Conservation (phyloP, 1,140 invertebrate species). For the Listronotus oregonensis region DNA sequence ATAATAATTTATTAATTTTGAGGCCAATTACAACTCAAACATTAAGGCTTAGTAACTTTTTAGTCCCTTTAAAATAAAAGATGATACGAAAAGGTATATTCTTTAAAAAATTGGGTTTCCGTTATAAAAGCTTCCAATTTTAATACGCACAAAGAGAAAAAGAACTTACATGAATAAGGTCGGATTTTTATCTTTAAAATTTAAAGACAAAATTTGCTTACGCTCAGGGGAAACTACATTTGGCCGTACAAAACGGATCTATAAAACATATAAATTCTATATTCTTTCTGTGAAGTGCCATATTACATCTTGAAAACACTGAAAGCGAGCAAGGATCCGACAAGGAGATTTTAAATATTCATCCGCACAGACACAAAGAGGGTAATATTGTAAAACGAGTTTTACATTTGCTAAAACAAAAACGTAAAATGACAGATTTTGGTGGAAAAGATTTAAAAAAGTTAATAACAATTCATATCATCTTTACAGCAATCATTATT, state of each 20-base stretch:
- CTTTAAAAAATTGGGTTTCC: conserved; percentile 18
- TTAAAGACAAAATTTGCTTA: conserved; percentile 38
- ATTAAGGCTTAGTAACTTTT: too few species aligned
- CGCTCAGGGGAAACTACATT: conserved; percentile 43
- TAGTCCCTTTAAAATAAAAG: too few species aligned
- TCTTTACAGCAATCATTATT: not conserved
- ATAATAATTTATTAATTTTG: too few species aligned
- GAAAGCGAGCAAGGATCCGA: conserved; percentile 46
- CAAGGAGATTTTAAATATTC: conserved; percentile 54
- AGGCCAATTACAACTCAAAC: too few species aligned
- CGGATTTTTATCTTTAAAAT: conserved; percentile 36
- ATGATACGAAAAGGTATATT: not conserved
- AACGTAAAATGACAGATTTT: conserved; percentile 12
- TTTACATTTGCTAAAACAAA: conserved; percentile 51
- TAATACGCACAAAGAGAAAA: conserved; percentile 15
- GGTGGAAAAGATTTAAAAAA: conserved; percentile 13
- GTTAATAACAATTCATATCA: not conserved
- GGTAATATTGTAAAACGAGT: conserved; percentile 55
- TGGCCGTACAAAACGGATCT: conserved; percentile 42
- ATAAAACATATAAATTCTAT: conserved; percentile 49
- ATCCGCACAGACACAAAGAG: conserved; percentile 54
- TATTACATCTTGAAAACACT: conserved; percentile 42
- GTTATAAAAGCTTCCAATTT: conserved; percentile 32
- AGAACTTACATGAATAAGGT: conserved; percentile 24
- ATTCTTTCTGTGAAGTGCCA: conserved; percentile 51